Evolutionary conservation across 53 echinoderm and acorn worm species (phyloP), one percentile per base, ranked within the genome.

Genomic region (Hippasteria phrygiana): DNA sequence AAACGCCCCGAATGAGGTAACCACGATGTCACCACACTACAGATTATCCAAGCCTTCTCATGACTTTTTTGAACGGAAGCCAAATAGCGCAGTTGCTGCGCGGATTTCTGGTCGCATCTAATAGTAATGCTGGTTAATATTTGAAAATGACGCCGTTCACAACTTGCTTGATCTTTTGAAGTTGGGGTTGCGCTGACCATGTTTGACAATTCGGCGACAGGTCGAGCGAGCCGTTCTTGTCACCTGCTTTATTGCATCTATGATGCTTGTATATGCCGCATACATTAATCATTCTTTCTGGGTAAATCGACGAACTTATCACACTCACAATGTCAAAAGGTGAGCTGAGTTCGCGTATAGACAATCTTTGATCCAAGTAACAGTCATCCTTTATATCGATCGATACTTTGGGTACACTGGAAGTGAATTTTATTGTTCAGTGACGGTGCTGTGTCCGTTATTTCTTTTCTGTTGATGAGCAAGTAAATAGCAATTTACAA

Each of bases 191-290:
- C 1, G 0, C 20, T 72, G 72, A 72, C 18, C 22, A n/a, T 34
- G 72, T 72, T 72, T 72, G 72, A 72, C 72, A 72, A 40, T 24
- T 22, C 59, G 59, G 59, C 59, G 26, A 59, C 59, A 59, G 26
- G 26, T 26, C 3, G 17, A n/a, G n/a, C 26, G 59, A 59, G 59
- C 26, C 59, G 59, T 59, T 5, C 20, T 18, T 17, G 16, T 59
- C 59, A 59, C 59, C 59, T 59, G 59, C 26, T 59, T 59, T 12
- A 59, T 59, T 24, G 59, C n/a, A 59, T 59, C 26, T 24, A 24
- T 59, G 59, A 59, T 26, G 59, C 46, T 59, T 24, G 17, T 8
- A 59, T 12, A 26, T 24, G n/a, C 59, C 59, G 16, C 26, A 54
- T 54, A 54, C 12, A n/a, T 16, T 54, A 5, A 45, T 45, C 46